phyloP scores from a whole-genome alignment of 2,888 invertebrate genomes.

The Tenthredo mesomela region DNA sequence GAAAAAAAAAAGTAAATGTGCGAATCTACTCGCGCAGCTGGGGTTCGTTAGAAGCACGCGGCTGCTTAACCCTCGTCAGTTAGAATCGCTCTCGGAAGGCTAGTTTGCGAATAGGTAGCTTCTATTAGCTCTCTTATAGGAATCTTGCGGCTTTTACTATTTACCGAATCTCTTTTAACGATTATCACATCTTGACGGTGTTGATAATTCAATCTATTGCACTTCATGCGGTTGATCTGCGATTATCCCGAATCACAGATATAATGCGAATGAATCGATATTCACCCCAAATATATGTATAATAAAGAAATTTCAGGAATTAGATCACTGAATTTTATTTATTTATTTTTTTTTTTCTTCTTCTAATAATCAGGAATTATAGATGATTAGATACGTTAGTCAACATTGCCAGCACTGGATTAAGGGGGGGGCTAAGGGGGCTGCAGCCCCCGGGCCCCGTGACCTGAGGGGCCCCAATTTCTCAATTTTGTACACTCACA shows the following conservation, averaged over 20 bases:
- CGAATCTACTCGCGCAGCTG: background rate
- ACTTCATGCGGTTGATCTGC: background rate
- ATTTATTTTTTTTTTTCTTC: too few relatives aligned
- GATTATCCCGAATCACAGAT: background rate
- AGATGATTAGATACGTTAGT: background rate
- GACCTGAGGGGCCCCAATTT: too few relatives aligned
- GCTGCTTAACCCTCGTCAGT: conserved; percentile 4
- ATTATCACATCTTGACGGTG: background rate
- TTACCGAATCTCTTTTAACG: background rate
- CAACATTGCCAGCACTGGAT: too few relatives aligned
- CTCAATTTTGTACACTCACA: too few relatives aligned
- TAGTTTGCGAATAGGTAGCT: background rate
- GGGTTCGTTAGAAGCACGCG: background rate
- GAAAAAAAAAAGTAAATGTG: background rate
- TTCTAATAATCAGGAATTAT: background rate
- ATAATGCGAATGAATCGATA: background rate
- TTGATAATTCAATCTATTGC: conserved; percentile 35
- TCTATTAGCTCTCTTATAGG: background rate
- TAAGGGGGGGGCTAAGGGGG: too few relatives aligned
- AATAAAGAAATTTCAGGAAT: background rate
- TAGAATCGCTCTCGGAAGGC: background rate
- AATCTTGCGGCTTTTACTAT: background rate
- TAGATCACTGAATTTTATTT: background rate
- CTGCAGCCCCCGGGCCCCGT: too few relatives aligned
- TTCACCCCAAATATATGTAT: background rate